Conservation (phyloP, 2,113 vertebrate species). For the Silurus meridionalis region DNA sequence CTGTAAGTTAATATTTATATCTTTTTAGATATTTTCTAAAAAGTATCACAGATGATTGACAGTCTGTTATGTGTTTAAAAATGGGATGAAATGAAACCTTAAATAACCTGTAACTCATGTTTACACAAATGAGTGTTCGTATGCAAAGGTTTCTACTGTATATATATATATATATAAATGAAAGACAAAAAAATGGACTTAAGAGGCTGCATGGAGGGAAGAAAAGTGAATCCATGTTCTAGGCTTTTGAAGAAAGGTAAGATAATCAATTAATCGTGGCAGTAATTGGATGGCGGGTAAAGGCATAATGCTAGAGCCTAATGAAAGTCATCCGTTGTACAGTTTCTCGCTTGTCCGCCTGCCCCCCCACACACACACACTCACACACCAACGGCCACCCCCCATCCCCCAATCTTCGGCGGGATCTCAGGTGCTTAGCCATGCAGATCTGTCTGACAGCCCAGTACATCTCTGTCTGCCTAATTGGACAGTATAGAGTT, state of each 20-base stretch:
- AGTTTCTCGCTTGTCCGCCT: slow-evolving; percentile 78
- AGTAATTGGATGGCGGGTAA: slow-evolving; percentile 95
- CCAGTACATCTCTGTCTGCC: slow-evolving; percentile 94
- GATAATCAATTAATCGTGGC: slow-evolving; percentile 97
- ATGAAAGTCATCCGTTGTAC: slow-evolving; percentile 96
- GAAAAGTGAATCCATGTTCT: slow-evolving; percentile 60
- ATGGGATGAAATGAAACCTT: slow-evolving; percentile 1
- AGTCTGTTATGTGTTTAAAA: not conserved
- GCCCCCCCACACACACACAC: slow-evolving; percentile 67
- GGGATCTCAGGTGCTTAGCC: slow-evolving; percentile 92
- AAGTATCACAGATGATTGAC: not conserved
- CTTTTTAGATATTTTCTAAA: too few relatives aligned
- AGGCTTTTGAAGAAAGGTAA: slow-evolving; percentile 80
- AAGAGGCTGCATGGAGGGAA: slow-evolving; percentile 44
- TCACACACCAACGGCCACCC: not conserved
- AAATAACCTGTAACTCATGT: not conserved
- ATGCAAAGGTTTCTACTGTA: slow-evolving; percentile 54
- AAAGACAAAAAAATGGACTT: slow-evolving; percentile 46
- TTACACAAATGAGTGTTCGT: not conserved
- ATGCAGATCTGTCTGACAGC: slow-evolving; percentile 98
- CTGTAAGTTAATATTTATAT: too few relatives aligned
- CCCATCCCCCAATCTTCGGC: slow-evolving; percentile 78
- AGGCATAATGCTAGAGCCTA: slow-evolving; percentile 82
- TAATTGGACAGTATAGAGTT: slow-evolving; percentile 99
- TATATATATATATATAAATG: slow-evolving; percentile 18